These are phyloP conservation scores for Gulo gulo DNA, from an alignment of 2,113 vertebrate genomes.

Conservation along the genomic window DNA sequence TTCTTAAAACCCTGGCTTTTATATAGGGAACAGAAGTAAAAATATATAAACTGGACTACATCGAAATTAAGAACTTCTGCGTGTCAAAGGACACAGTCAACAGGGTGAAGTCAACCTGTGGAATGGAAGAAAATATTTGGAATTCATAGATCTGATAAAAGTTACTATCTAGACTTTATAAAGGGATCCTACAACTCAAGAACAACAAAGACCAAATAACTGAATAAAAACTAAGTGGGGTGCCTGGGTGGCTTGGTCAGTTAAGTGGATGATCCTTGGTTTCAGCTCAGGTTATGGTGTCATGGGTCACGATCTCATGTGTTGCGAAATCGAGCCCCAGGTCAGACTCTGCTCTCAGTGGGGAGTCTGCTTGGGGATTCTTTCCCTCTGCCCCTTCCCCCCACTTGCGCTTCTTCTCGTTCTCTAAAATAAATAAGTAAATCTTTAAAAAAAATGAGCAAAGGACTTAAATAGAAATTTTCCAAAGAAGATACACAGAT, in stretches of 20 bases:
- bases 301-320: background rate
- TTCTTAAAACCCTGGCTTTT: background rate
- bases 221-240: background rate
- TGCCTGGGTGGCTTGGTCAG: background rate
- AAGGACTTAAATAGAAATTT: background rate
- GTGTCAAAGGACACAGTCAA: background rate
- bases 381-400: background rate
- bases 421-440: background rate
- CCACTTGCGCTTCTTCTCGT: background rate
- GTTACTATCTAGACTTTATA: background rate
- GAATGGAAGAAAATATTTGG: background rate
- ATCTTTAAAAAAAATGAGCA: background rate
- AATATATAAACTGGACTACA: background rate
- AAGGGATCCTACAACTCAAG: background rate
- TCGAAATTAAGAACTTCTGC: background rate
- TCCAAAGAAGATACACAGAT: background rate
- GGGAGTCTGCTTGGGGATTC: background rate
- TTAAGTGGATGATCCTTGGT: background rate
- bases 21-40: background rate
- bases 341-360: background rate
- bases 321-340: background rate
- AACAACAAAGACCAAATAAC: background rate
- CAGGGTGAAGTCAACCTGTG: background rate
- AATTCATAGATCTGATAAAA: background rate
- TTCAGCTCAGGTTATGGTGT: background rate